A percentile compares a stretch with the other conserved stretches of the same genome.
Conservation (phyloP, 2,113 vertebrate genomes). For the Natator depressus region DNA sequence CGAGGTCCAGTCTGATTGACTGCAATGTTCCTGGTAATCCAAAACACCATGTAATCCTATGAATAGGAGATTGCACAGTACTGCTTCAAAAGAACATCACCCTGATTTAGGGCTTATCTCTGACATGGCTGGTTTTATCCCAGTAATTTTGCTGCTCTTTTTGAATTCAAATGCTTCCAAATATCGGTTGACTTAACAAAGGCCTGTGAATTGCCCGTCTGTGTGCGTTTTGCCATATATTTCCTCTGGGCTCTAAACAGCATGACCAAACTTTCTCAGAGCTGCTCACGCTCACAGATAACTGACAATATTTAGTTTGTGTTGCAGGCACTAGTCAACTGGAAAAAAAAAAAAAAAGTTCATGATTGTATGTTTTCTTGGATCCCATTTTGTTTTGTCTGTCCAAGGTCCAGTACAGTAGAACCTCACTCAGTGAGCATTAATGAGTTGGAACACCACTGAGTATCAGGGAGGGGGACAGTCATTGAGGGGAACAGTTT, state of each 20-base stretch:
- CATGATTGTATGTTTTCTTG: neutral
- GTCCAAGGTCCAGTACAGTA: neutral
- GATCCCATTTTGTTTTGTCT: neutral
- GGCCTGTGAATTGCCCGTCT: neutral
- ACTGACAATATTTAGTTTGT: neutral
- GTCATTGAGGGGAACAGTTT: neutral
- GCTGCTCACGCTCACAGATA: neutral
- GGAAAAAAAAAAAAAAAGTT: neutral
- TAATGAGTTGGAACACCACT: neutral
- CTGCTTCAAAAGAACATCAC: neutral
- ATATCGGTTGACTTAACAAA: neutral
- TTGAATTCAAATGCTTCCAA: neutral
- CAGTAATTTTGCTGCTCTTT: neutral
- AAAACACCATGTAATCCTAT: neutral
- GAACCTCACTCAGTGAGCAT: neutral
- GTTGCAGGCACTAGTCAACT: neutral
- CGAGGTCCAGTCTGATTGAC: accelerated
- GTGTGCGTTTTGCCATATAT: accelerated
- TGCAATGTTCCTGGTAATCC: neutral
- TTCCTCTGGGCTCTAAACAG: neutral
- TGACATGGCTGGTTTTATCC: neutral
- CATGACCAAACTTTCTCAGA: neutral
- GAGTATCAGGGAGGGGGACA: neutral
- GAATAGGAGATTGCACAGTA: accelerated
- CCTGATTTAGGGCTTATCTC: neutral